Base-by-base conservation (phyloP, 2,888 invertebrate genomes). In the Oxyteleia sp. region DNA sequence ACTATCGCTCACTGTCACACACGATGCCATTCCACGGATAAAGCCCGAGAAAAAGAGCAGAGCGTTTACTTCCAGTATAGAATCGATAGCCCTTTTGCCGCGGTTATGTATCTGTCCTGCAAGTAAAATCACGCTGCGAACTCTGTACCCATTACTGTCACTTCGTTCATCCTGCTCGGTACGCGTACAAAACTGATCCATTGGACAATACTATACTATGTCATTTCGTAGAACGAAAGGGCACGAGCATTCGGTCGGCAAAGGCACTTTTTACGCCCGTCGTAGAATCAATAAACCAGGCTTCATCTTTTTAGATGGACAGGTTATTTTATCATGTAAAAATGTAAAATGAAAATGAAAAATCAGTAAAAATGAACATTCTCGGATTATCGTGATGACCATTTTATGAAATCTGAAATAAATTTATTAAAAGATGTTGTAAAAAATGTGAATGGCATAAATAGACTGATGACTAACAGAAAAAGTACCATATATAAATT, bases 1-100 rank as follows among this genome's bases (percentile, higher is more conserved):
- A 41, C 66, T 61, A 78, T 78, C 78, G 61, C 61, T 61, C 76
- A 66, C 66, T 76, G 78, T 68, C 78, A 61, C 53, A 69, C 69
- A 43, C 45, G 41, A 16, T 68, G 18, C 59, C 41, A 76, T 76
- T 68, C 47, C 43, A 55, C 32, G 7, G 32, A 35, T n/a, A 32
- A 29, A 43, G 15, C 38, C 38, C 29, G 51, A 64, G 49, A 78
- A 78, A 78, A 78, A 68, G 43, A 32, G 32, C 51, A n/a, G 15
- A 68, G 35, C 66, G 45, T 69, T 78, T 29, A 69, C 78, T 45
- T 43, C 18, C 51, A 57, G 20, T 41, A 10, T 29, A 41, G 55
- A 68, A 68, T 78, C 78, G 61, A 68, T 69, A 78, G 61, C 53
- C 69, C 61, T 69, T 69, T 76, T 68, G 32, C 45, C 41, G 57